Conservation (phyloP, 2,113 vertebrate genomes). For the Chlorodrepanis virens region DNA sequence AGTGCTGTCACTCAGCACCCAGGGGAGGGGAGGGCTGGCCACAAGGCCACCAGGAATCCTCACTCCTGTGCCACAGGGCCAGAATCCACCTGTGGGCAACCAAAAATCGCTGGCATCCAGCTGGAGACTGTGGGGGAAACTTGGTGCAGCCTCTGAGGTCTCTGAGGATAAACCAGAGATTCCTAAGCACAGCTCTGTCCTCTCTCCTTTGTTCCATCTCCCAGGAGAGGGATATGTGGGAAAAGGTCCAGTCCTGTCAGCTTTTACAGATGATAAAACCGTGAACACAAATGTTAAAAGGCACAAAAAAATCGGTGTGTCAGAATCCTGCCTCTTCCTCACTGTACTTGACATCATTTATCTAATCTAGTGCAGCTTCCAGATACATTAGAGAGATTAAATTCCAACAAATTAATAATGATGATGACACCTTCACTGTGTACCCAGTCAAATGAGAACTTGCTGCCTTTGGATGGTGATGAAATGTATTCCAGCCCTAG, state of each 20-base stretch:
- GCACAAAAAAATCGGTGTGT: background rate
- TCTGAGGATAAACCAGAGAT: background rate
- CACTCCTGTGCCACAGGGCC: background rate
- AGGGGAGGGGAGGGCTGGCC: background rate
- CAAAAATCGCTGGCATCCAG: background rate
- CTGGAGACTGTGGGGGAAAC: background rate
- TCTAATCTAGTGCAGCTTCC: background rate
- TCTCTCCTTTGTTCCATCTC: background rate
- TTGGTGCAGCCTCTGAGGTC: background rate
- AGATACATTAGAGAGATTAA: background rate
- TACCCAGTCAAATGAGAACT: constrained; percentile 22
- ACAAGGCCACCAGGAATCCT: background rate
- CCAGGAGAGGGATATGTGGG: background rate
- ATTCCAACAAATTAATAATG: constrained; percentile 15
- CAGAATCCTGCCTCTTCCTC: background rate
- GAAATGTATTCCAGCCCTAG: background rate
- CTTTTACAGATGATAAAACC: background rate
- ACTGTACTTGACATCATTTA: background rate
- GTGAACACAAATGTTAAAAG: background rate
- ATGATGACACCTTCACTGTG: constrained; percentile 4
- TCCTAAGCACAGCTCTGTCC: background rate
- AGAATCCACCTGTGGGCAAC: background rate
- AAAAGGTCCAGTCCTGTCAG: background rate
- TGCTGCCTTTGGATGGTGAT: background rate
- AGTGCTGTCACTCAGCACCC: background rate